phyloP scores from a whole-genome alignment of 2,888 invertebrate species.

The Caenorhabditis uteleia region DNA sequence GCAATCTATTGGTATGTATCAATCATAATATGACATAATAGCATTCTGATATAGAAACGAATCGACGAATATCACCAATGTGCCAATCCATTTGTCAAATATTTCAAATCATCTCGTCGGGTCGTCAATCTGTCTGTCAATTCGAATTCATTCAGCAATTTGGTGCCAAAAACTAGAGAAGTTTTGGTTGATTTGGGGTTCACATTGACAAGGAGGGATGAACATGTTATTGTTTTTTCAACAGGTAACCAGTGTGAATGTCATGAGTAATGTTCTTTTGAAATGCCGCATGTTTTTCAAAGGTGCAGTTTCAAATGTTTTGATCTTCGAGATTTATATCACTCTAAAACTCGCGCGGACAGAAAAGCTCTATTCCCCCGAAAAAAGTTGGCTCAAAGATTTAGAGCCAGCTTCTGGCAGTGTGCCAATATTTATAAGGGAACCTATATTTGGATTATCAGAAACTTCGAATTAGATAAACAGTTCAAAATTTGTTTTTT shows the following conservation, averaged over 20 bases:
- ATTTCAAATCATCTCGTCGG: conserved; percentile 58
- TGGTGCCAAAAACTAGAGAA: conserved; percentile 34
- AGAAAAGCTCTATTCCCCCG: no score
- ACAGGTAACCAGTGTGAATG: no score
- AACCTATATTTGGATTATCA: no score
- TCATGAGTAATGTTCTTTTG: no score
- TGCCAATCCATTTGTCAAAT: conserved; percentile 62
- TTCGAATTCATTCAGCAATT: conserved; percentile 22
- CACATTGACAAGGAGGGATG: conserved; percentile 31
- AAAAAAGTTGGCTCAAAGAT: no score
- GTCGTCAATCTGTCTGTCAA: conserved; percentile 43
- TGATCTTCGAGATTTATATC: no score
- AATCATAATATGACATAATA: not conserved
- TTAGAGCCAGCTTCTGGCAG: no score
- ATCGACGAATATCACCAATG: conserved; percentile 60
- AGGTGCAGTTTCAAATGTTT: no score
- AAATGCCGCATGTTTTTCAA: not conserved
- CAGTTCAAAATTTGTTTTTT: no score
- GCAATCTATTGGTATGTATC: conserved; percentile 54
- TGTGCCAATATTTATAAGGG: no score
- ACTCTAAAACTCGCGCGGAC: no score
- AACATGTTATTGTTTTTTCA: conserved; percentile 31
- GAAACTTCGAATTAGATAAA: no score
- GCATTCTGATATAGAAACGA: conserved; percentile 53
- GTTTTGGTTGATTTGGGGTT: conserved; percentile 45